Evolutionary conservation across 2,113 vertebrate genomes (phyloP).

Genomic region (Madoqua kirkii): DNA sequence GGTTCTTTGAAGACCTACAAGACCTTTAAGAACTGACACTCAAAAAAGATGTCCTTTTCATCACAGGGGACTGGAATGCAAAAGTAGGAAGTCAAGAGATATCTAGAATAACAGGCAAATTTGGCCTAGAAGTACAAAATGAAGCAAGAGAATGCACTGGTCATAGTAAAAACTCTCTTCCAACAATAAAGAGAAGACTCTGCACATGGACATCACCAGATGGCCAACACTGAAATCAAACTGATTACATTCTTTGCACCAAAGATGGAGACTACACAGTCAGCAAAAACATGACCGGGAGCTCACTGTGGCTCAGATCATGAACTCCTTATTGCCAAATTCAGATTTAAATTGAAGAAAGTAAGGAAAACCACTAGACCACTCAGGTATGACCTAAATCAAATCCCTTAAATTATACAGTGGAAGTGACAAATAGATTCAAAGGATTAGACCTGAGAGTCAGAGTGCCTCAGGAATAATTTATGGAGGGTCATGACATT

Average conservation of each 20-base stretch:
- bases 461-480: background rate
- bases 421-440: background rate
- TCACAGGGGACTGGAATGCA: background rate
- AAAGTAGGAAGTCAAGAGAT: background rate
- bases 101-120: background rate
- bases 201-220: background rate
- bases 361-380: background rate
- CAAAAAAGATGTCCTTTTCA: background rate
- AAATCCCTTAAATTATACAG: background rate
- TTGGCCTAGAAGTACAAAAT: background rate
- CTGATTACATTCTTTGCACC: background rate
- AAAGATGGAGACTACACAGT: background rate
- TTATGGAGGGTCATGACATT: background rate
- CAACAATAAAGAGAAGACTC: background rate
- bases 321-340: background rate
- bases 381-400: background rate
- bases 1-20: background rate
- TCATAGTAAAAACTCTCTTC: background rate
- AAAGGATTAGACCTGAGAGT: background rate
- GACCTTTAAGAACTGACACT: background rate
- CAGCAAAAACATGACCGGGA: background rate
- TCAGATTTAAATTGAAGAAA: background rate
- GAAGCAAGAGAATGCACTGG: background rate
- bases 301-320: background rate
- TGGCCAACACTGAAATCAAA: background rate